Conservation (phyloP, 64 coral and sea anemone genomes). For the Acropora yongei region DNA sequence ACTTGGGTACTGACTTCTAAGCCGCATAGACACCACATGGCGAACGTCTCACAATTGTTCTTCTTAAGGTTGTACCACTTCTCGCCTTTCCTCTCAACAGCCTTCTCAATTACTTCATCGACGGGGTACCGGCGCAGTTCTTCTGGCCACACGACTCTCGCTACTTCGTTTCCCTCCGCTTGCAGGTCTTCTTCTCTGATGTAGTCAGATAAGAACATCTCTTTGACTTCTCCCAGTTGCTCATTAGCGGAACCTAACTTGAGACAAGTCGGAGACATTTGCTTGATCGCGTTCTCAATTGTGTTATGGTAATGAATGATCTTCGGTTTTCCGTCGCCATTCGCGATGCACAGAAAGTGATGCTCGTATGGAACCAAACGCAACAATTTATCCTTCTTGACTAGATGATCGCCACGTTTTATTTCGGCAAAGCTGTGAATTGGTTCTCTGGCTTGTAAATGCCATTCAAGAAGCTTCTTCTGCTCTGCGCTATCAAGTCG, state of each 20-base stretch:
- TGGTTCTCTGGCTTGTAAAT: slow-evolving; percentile 33
- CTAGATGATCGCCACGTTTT: slow-evolving; percentile 17
- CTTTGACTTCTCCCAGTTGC: slow-evolving; percentile 15
- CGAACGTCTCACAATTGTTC: slow-evolving; percentile 77
- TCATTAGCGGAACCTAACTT: slow-evolving; percentile 6
- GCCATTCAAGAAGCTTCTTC: background rate
- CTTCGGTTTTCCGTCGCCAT: background rate
- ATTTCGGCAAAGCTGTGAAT: slow-evolving; percentile 31
- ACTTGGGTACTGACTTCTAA: slow-evolving; percentile 61
- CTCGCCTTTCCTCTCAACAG: slow-evolving; percentile 2
- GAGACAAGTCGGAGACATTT: background rate
- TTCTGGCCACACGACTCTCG: slow-evolving; percentile 61
- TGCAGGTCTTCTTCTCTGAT: slow-evolving; percentile 13
- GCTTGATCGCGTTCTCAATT: background rate
- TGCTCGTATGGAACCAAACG: slow-evolving; percentile 13
- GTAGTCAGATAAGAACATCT: slow-evolving; percentile 25
- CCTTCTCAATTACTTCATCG: slow-evolving; percentile 27
- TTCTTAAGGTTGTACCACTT: slow-evolving; percentile 11
- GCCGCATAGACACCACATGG: slow-evolving; percentile 64
- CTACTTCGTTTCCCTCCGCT: slow-evolving; percentile 27
- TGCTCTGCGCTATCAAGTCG: background rate
- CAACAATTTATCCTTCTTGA: background rate
- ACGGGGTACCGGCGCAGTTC: slow-evolving; percentile 47
- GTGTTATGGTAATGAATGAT: slow-evolving; percentile 39
- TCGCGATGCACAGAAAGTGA: slow-evolving; percentile 32